These are phyloP conservation scores for Trematomus bernacchii DNA, from an alignment of 2,797 vertebrate species.

Conservation along the genomic window DNA sequence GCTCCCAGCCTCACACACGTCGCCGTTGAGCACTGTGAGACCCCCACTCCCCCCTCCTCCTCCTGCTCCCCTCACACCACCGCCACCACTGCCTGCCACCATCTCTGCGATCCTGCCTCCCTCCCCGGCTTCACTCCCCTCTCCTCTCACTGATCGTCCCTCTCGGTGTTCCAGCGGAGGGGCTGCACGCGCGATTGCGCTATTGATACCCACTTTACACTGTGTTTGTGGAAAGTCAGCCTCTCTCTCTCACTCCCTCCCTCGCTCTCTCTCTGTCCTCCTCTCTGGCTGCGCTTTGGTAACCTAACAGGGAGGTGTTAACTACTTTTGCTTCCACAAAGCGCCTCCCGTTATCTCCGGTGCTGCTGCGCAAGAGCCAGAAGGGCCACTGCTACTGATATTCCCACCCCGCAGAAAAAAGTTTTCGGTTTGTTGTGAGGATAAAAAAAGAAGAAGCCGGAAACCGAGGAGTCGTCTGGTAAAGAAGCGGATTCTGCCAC, in stretches of 20 bases:
- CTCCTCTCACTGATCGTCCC: constrained; percentile 68
- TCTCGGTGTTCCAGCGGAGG: constrained; percentile 69
- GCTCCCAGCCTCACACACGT: constrained; percentile 71
- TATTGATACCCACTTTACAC: constrained; percentile 74
- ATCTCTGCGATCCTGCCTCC: constrained; percentile 69
- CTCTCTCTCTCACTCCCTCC: constrained; percentile 37
- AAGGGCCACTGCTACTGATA: constrained; percentile 56
- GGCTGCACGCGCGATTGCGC: constrained; percentile 67
- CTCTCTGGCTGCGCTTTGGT: constrained; percentile 62
- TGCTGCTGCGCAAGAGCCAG: constrained; percentile 66
- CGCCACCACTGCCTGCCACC: constrained; percentile 63
- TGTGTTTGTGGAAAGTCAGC: constrained; percentile 64
- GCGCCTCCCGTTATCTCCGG: constrained; percentile 82
- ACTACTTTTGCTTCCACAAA: constrained; percentile 82
- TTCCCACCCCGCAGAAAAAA: constrained; percentile 69
- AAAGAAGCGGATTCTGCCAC: constrained; percentile 62
- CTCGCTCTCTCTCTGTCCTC: constrained; percentile 33
- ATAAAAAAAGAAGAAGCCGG: constrained; percentile 72
- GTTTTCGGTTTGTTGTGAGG: constrained; percentile 78
- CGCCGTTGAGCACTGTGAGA: constrained; percentile 57
- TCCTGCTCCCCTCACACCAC: constrained; percentile 37
- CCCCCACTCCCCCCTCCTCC: constrained; percentile 18
- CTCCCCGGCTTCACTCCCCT: constrained; percentile 64
- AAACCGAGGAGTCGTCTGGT: constrained; percentile 61
- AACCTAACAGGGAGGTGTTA: constrained; percentile 84